Base-by-base conservation (phyloP, 2,113 vertebrate genomes). In the Hystrix cristata region DNA sequence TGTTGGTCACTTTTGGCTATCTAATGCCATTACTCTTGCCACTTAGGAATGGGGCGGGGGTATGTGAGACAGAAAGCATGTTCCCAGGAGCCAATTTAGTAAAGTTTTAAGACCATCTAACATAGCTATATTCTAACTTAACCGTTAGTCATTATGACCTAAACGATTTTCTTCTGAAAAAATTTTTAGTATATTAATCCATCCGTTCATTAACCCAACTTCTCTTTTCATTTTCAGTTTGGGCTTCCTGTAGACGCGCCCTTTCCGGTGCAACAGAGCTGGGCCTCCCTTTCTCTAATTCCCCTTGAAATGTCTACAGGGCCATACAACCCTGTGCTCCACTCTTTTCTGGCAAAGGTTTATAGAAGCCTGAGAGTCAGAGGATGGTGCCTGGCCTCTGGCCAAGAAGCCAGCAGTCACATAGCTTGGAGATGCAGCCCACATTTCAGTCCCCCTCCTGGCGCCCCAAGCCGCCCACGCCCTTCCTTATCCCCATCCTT, bases 201-300 rank as follows among this genome's bases (percentile, higher is more conserved):
- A 97, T 98, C 98, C 98, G 98, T 98, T 98, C 98, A 99, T 99
- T 99, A 99, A 99, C 98, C 98, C 98, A 98, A 98, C 97, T 99
- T 99, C 98, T 99, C 99, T 98, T 99, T 99, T 99, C 98, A 98
- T 99, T 99, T 99, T 99, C 99, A 99, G 99, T 99, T 99, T 99
- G 98, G 99, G 99, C 99, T 99, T 99, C 99, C 99, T 99, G 99
- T 99, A 99, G 98, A 97, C 86, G 43, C 12, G 2, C 97, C 97
- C 97, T 91, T 95, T 98, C 97, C 98, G 98, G 98, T 55, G 55
- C 94, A 96, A 94, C 94, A 95, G 94, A 98, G 38, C 85, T 95
- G 93, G 51, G 79, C 89, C 87, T 97, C 98, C 96, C 97, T 98
- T 97, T 98, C 97, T 98, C 97, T 98, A 97, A 93, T 95, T 97